phyloP scores from a whole-genome alignment of 2,797 vertebrate genomes.

The Spatula versicolor region DNA sequence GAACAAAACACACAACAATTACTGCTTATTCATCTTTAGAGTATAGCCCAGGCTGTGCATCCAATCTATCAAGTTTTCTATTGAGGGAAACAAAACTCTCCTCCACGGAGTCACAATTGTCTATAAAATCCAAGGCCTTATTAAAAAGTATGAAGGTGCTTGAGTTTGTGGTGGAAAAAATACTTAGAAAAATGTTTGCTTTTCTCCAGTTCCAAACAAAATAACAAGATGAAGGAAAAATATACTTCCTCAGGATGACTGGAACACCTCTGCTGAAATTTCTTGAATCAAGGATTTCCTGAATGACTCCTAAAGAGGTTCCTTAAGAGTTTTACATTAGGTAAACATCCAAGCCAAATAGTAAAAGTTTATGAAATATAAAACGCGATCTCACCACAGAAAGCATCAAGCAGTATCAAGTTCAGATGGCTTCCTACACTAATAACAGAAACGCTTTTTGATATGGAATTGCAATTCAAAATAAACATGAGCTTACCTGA shows the following conservation, averaged over 20 bases:
- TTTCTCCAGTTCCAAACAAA: background rate
- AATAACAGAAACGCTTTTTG: background rate
- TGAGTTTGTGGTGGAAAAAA: background rate
- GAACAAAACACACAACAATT: background rate
- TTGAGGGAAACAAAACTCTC: background rate
- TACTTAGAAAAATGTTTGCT: background rate
- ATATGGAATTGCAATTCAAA: background rate
- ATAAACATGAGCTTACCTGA: constrained; percentile 85
- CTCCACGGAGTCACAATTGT: background rate
- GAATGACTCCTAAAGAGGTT: background rate
- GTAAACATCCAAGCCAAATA: background rate
- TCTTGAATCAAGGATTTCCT: background rate
- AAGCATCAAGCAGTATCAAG: background rate
- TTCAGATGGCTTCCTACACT: background rate
- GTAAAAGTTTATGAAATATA: background rate
- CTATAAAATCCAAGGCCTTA: background rate
- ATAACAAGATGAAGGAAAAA: background rate
- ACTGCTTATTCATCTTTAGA: background rate
- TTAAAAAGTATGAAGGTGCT: background rate
- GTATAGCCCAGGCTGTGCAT: fast-evolving
- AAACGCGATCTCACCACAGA: background rate
- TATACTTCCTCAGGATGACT: background rate
- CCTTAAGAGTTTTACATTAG: background rate
- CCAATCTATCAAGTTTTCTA: background rate
- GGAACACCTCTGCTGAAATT: background rate